Evolutionary conservation across 2,888 invertebrate species (phyloP).

Genomic region (Lasioglossum morio): DNA sequence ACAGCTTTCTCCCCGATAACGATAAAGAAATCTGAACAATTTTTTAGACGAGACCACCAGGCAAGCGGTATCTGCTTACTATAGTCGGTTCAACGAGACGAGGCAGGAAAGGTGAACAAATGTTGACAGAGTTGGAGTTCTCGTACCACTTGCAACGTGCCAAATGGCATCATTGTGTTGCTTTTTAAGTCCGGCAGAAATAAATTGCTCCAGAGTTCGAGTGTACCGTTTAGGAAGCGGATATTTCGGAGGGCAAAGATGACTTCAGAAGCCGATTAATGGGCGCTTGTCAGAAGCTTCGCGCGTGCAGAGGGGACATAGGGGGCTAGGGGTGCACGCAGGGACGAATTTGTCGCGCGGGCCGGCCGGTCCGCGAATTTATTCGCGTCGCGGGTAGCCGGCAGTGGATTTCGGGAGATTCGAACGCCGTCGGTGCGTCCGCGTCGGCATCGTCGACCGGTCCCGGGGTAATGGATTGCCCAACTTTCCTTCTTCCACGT

Average conservation of each 20-base stretch:
- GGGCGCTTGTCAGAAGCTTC: not conserved
- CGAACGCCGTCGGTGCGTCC: conserved; percentile 31
- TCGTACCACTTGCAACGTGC: not conserved
- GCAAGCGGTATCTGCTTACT: not conserved
- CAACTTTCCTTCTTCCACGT: conserved; percentile 51
- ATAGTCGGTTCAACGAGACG: not conserved
- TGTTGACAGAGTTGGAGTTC: too few species aligned
- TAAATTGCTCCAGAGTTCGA: not conserved
- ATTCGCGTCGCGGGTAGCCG: conserved; percentile 42
- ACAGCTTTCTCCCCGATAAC: not conserved
- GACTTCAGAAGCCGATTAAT: not conserved
- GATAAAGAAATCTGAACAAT: not conserved
- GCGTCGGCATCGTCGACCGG: conserved; percentile 44
- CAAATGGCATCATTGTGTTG: not conserved
- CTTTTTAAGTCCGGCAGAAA: not conserved
- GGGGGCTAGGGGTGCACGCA: not conserved
- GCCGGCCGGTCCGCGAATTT: conserved; percentile 43
- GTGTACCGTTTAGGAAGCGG: not conserved
- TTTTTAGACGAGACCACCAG: not conserved
- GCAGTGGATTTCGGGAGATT: conserved; percentile 45
- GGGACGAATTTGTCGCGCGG: conserved; percentile 18
- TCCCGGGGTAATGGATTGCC: conserved; percentile 63
- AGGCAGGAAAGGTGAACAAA: not conserved
- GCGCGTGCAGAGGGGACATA: not conserved
- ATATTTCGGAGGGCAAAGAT: not conserved